These are phyloP conservation scores for Xanthorhoe spadicearia DNA, from an alignment of 2,888 invertebrate genomes.

Conservation along the genomic window DNA sequence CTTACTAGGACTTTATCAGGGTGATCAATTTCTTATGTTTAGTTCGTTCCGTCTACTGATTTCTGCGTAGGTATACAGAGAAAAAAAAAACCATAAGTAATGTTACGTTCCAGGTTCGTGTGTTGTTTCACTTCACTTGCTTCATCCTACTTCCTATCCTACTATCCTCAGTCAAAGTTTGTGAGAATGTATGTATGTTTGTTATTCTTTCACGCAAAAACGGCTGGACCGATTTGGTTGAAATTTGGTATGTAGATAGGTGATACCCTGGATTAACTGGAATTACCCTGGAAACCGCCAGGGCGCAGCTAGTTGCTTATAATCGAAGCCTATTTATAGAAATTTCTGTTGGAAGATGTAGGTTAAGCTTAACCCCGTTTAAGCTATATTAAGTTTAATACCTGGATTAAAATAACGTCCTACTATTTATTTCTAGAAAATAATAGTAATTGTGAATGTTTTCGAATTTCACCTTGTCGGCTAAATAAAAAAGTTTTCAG, in stretches of 20 bases:
- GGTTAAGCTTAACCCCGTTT: background rate
- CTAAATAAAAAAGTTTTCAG: no score
- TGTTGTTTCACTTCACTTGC: background rate
- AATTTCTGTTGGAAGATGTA: background rate
- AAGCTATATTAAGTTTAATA: background rate
- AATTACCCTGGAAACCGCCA: no score
- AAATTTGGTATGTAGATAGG: no score
- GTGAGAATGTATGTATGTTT: no score
- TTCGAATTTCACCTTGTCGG: no score
- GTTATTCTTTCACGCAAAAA: no score
- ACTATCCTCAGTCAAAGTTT: no score
- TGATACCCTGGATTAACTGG: no score
- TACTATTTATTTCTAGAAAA: background rate
- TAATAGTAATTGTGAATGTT: no score
- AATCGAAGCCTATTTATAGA: constrained; percentile 5
- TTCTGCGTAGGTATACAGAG: background rate
- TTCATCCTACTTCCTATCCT: no score
- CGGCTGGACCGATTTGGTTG: no score
- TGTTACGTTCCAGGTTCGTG: background rate
- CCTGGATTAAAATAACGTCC: background rate
- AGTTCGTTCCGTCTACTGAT: background rate
- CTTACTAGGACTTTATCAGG: background rate
- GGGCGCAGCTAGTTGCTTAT: no score
- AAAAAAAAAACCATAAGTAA: background rate
- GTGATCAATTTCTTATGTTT: background rate